Percentiles rank a stretch among this genome's conserved stretches.
Evolutionary conservation across 2,888 invertebrate genomes (phyloP).

Genomic region (Oeneis ivallda): DNA sequence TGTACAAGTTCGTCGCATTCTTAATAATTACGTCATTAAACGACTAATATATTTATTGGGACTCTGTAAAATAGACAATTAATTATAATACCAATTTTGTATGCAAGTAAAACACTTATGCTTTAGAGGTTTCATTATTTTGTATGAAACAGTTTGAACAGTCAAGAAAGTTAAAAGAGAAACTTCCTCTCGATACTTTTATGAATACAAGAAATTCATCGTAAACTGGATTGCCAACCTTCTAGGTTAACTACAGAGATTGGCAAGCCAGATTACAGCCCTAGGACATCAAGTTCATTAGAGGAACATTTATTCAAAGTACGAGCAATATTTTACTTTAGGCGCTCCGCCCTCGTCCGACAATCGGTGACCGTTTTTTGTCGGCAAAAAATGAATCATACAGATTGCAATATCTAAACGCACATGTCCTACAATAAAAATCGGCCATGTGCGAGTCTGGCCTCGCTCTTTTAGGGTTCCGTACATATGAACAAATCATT

Average conservation of each 20-base stretch:
- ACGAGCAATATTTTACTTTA: no score
- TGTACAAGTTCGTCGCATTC: neutral
- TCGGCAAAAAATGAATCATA: no score
- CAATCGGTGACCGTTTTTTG: no score
- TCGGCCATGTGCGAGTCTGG: no score
- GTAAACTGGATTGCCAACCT: neutral
- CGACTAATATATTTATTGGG: neutral
- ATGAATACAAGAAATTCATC: neutral
- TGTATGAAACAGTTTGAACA: neutral
- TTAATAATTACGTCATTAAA: neutral
- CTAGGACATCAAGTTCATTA: neutral
- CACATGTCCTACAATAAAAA: no score
- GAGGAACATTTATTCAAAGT: no score
- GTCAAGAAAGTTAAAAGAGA: neutral
- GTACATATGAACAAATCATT: no score
- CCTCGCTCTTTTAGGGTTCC: no score
- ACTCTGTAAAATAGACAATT: neutral
- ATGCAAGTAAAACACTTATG: neutral
- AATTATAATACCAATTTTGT: no score
- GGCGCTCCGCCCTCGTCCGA: no score
- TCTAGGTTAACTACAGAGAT: neutral
- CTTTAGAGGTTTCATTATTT: neutral
- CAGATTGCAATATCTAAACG: no score
- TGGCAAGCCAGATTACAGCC: neutral
- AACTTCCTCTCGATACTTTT: neutral